Base-by-base conservation (phyloP, 2,797 vertebrate genomes). In the Phalloptychus januarius region DNA sequence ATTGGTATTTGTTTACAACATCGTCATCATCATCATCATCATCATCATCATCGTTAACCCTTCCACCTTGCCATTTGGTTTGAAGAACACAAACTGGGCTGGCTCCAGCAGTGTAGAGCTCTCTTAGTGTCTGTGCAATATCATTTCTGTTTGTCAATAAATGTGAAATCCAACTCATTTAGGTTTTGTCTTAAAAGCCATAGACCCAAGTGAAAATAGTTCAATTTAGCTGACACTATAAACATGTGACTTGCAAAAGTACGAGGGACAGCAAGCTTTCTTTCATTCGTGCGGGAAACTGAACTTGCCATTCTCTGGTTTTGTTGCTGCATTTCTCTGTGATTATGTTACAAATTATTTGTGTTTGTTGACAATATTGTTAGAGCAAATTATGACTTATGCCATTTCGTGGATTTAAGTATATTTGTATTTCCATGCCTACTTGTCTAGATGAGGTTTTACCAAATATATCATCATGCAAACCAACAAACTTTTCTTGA, bases 321-420 rank as follows among this genome's bases (percentile, higher is more conserved):
- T 83, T 80, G 58, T 88, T 90, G 82, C 84, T 63, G 81, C 83
- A 85, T 80, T 87, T 70, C 38, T 88, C 69, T 91, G 86, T 89
- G 87, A 92, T 92, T 89, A 71, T 92, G 76, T 90, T 85, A 90
- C 86, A 86, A 92, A 92, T 92, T 84, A 89, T 92, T 86, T 91
- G 88, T 92, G 91, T 89, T 89, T 89, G 79, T 89, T 90, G 80
- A 92, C 91, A 75, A 83, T 88, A 89, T 87, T 93, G 86, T 90
- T 82, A 88, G 85, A 84, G 85, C 72, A 86, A 92, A 88, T 88
- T 80, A 85, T 86, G 85, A 89, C 80, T 90, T 81, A 85, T 85
- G 56, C 77, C 85, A 75, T 92, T 88, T 87, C 84, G 87, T 90
- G 86, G 90, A 80, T 74, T 61, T 83, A 75, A 79, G 80, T 86